These are phyloP conservation scores for Hipparchia sbordonii DNA, from an alignment of 2,888 invertebrate species.

Conservation along the genomic window DNA sequence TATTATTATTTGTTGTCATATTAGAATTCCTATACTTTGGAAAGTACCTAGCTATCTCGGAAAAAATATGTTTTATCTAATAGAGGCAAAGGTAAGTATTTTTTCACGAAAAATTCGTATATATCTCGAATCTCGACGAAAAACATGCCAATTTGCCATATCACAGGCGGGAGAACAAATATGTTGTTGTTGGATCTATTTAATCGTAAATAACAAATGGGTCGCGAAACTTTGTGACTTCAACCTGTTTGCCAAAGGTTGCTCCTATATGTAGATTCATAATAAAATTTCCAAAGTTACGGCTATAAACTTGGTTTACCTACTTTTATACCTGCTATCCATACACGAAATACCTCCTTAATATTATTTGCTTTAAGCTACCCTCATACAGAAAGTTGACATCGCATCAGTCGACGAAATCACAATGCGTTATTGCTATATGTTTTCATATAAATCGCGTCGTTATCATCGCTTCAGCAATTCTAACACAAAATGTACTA, in stretches of 20 bases:
- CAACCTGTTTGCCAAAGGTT: conserved; percentile 28
- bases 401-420: too few species aligned
- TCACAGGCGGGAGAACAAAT: conserved; percentile 20
- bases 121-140: conserved; percentile 16
- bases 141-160: conserved; percentile 31
- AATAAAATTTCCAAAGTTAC: conserved; percentile 26
- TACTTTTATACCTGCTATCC: not conserved
- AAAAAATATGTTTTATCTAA: not conserved
- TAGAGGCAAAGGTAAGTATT: not conserved
- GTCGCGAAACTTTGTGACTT: conserved; percentile 23
- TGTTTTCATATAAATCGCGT: too few species aligned
- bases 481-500: too few species aligned
- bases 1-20: too few species aligned
- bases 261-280: conserved; percentile 38
- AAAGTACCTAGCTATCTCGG: not conserved
- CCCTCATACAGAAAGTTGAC: too few species aligned
- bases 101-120: conserved; percentile 1
- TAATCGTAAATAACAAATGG: conserved; percentile 31
- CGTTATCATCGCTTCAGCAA: too few species aligned
- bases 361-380: too few species aligned
- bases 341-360: not conserved
- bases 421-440: too few species aligned
- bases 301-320: conserved; percentile 23
- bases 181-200: conserved; percentile 28
- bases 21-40: too few species aligned